Conservation (phyloP, 2,113 vertebrate species). For the Eurystomus gularis region DNA sequence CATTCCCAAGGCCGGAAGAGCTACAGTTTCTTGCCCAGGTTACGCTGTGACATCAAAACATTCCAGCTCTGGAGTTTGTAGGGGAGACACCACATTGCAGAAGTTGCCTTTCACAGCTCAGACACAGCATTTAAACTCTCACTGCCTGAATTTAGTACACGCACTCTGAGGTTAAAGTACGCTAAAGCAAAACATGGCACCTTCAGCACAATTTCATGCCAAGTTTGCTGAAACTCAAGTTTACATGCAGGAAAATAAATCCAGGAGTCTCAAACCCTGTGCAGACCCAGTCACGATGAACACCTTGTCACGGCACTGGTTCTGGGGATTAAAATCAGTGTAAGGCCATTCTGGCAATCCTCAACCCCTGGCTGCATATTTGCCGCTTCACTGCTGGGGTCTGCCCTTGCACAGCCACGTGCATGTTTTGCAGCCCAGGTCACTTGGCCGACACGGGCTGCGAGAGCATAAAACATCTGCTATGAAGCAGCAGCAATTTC, state of each 20-base stretch:
- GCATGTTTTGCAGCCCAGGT: not conserved
- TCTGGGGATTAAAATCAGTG: not conserved
- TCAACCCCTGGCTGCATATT: not conserved
- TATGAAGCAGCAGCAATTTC: not conserved
- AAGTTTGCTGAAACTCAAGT: not conserved
- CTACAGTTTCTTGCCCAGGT: not conserved
- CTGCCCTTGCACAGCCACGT: not conserved
- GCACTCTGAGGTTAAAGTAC: not conserved
- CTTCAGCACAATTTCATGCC: not conserved
- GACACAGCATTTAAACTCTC: not conserved
- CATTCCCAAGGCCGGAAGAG: not conserved
- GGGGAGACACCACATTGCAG: not conserved
- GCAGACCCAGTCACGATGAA: rapidly evolving
- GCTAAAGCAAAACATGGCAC: not conserved
- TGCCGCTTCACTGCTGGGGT: not conserved
- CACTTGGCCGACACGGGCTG: rapidly evolving
- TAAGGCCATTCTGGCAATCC: not conserved
- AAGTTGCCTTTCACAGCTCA: not conserved
- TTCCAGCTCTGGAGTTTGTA: not conserved
- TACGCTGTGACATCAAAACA: not conserved
- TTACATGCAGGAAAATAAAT: not conserved
- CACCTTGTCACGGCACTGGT: rapidly evolving
- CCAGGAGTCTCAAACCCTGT: not conserved
- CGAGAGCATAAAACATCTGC: not conserved
- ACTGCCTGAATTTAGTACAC: not conserved